Evolutionary conservation across 2,888 invertebrate genomes (phyloP).

Genomic region (Tolmerus cingulatus): DNA sequence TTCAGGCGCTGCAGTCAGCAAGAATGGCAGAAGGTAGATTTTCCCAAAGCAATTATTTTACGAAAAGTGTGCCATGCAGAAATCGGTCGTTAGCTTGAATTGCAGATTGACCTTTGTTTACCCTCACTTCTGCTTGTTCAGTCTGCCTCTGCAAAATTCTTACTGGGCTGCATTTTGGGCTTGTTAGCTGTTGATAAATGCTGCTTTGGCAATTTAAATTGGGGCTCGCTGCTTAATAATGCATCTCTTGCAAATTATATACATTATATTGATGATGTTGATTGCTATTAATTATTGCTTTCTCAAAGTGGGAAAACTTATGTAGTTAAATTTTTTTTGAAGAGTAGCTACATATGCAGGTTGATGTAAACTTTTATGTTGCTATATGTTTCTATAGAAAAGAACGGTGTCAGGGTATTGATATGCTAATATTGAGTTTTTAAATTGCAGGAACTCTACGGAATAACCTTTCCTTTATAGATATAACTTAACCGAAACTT

Average conservation of each 20-base stretch:
- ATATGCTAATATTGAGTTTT: too few species aligned
- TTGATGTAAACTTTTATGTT: not conserved
- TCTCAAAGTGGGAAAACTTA: not conserved
- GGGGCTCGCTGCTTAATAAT: not conserved
- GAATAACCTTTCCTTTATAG: too few species aligned
- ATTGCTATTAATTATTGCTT: not conserved
- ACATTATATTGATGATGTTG: not conserved
- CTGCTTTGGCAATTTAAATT: not conserved
- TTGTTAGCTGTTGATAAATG: not conserved
- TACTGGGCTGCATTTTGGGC: not conserved
- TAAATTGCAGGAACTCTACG: too few species aligned
- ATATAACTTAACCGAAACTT: too few species aligned
- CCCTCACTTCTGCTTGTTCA: not conserved
- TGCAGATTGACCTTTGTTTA: not conserved
- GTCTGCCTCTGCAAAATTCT: not conserved
- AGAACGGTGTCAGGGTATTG: too few species aligned
- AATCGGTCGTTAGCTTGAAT: not conserved
- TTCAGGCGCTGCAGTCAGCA: not conserved
- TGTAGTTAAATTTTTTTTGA: too few species aligned
- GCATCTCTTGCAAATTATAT: not conserved
- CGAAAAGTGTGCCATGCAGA: not conserved
- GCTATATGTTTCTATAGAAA: too few species aligned
- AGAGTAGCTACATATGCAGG: too few species aligned
- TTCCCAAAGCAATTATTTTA: not conserved
- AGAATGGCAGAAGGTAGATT: not conserved